Evolutionary conservation across 2,888 invertebrate genomes (phyloP).

Genomic region (Eilema griseolum): DNA sequence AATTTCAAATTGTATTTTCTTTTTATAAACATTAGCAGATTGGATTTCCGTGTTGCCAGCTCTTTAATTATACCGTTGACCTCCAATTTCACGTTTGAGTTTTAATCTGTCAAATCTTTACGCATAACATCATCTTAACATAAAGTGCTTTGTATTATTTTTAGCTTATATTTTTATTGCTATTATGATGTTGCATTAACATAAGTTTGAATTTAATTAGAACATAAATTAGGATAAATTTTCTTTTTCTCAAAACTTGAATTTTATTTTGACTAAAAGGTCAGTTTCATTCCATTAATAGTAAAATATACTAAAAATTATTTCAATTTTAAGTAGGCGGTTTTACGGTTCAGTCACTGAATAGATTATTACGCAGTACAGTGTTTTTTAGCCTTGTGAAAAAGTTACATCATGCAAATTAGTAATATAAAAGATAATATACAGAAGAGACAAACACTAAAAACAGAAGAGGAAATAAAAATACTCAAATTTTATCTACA

Average conservation of each 20-base stretch:
- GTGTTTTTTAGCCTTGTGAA: background rate
- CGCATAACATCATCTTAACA: conserved; percentile 7
- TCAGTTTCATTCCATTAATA: background rate
- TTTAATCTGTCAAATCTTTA: conserved; percentile 8
- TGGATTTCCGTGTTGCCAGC: background rate
- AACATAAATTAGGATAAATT: background rate
- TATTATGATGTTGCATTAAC: background rate
- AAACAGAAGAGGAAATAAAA: too few relatives aligned
- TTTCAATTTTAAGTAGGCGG: background rate
- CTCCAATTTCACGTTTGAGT: conserved; percentile 12
- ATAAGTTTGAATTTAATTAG: background rate
- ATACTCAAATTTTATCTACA: background rate
- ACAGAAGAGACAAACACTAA: too few relatives aligned
- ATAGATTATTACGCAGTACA: too few relatives aligned
- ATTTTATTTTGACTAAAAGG: background rate
- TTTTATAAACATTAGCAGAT: background rate
- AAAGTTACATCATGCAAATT: background rate
- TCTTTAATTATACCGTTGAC: conserved; percentile 10
- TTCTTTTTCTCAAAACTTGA: background rate
- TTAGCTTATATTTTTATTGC: background rate
- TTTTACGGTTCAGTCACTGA: background rate
- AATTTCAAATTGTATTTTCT: background rate
- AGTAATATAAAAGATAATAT: too few relatives aligned
- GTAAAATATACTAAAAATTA: too few relatives aligned
- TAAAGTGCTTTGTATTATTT: conserved; percentile 1